Evolutionary conservation across 2,113 vertebrate genomes (phyloP).

Genomic region (Stigmatopora argus): DNA sequence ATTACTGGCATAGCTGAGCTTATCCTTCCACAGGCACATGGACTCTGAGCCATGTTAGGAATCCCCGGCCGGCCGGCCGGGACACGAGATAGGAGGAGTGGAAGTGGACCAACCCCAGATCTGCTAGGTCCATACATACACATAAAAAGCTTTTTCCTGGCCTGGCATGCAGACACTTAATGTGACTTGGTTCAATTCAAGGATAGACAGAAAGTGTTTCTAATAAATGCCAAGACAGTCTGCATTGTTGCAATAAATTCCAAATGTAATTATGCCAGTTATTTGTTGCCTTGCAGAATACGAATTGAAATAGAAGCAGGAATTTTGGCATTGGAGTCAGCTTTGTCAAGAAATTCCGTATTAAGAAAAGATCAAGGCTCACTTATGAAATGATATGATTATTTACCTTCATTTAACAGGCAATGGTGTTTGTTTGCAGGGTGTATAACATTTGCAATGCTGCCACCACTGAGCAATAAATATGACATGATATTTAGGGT

Average conservation of each 20-base stretch:
- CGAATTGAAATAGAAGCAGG: constrained; percentile 21
- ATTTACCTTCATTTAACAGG: background rate
- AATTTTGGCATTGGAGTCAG: background rate
- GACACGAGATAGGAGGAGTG: constrained; percentile 29
- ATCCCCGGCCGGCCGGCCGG: constrained; percentile 23
- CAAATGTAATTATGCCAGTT: constrained; percentile 43
- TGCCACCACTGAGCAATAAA: too few species aligned
- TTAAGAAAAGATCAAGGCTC: background rate
- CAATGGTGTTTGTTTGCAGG: background rate
- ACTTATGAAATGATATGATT: background rate
- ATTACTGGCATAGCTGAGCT: constrained; percentile 65
- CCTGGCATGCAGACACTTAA: constrained; percentile 31
- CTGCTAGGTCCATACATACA: constrained; percentile 11
- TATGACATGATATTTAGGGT: too few species aligned
- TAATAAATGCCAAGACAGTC: constrained; percentile 20
- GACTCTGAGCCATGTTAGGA: constrained; percentile 50
- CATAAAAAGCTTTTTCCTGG: constrained; percentile 11
- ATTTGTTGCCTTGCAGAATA: constrained; percentile 25
- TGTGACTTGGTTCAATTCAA: constrained; percentile 31
- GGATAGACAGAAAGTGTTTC: constrained; percentile 29
- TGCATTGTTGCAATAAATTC: constrained; percentile 36
- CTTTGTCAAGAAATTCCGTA: background rate
- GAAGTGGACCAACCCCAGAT: background rate
- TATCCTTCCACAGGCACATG: constrained; percentile 61
- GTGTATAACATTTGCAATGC: background rate